Percentiles rank a stretch among this genome's conserved stretches.
These are phyloP conservation scores for Heliconius ismenius DNA, from an alignment of 2,888 invertebrate genomes.

Conservation along the genomic window DNA sequence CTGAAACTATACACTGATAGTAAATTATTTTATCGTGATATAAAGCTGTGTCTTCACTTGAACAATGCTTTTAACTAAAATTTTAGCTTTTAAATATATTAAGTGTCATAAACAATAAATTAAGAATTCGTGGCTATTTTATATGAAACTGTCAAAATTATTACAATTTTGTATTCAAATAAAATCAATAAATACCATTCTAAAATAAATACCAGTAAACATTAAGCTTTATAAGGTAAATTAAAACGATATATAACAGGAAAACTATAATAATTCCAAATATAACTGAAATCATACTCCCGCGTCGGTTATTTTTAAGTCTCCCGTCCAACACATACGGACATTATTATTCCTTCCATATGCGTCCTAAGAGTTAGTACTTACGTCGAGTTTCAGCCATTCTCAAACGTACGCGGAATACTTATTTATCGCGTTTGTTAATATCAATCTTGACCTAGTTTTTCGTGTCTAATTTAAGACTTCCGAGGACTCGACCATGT, in stretches of 20 bases:
- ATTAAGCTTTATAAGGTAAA: constrained; percentile 19
- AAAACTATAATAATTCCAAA: constrained; percentile 47
- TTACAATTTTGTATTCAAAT: neutral
- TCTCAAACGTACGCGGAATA: constrained; percentile 43
- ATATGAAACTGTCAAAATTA: neutral
- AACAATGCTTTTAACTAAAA: too few species aligned
- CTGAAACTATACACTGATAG: constrained; percentile 3
- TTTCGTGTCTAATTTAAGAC: constrained; percentile 47
- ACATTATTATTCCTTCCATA: constrained; percentile 70
- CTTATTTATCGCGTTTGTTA: constrained; percentile 46
- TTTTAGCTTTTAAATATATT: too few species aligned
- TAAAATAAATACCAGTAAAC: neutral
- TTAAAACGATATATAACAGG: constrained; percentile 15
- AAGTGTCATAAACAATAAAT: too few species aligned
- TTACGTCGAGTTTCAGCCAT: constrained; percentile 16
- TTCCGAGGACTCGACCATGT: constrained; percentile 55
- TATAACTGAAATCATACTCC: constrained; percentile 69
- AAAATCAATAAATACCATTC: neutral
- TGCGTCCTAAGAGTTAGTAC: constrained; percentile 59
- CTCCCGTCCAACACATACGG: constrained; percentile 62
- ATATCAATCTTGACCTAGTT: constrained; percentile 68
- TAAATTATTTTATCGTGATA: neutral
- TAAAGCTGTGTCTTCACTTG: constrained; percentile 1
- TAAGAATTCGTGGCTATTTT: too few species aligned
- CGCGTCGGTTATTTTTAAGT: constrained; percentile 75